These are phyloP conservation scores for Danaus chrysippus DNA, from an alignment of 2,888 invertebrate genomes.

Conservation along the genomic window DNA sequence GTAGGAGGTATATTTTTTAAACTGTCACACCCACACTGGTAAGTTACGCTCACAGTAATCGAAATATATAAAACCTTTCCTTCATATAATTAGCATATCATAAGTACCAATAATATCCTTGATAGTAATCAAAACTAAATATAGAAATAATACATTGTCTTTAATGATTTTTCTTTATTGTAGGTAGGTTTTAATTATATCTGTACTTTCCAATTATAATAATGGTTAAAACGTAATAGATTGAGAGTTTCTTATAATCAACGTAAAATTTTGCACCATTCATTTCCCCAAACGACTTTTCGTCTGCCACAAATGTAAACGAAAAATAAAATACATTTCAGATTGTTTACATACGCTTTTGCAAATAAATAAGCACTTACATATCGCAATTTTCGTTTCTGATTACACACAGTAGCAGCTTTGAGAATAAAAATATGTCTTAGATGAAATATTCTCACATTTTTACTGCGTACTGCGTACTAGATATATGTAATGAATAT, in stretches of 20 bases:
- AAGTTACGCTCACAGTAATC: background rate
- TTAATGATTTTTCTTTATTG: conserved; percentile 15
- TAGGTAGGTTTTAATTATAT: conserved; percentile 22
- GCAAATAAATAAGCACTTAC: conserved; percentile 34
- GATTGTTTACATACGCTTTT: conserved; percentile 38
- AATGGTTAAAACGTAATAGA: conserved; percentile 30
- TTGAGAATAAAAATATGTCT: conserved; percentile 14
- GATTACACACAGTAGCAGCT: conserved; percentile 35
- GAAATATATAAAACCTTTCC: background rate
- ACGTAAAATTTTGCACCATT: conserved; percentile 29
- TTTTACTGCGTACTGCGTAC: background rate
- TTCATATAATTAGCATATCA: background rate
- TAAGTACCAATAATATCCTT: background rate
- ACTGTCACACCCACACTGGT: conserved; percentile 6
- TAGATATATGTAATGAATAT: background rate
- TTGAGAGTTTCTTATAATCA: conserved; percentile 27
- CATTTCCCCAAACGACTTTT: conserved; percentile 33
- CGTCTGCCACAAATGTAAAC: conserved; percentile 34
- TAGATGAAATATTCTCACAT: background rate
- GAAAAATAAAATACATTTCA: conserved; percentile 32
- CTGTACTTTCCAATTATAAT: conserved; percentile 24
- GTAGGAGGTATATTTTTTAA: conserved; percentile 19
- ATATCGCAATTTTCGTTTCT: conserved; percentile 34
- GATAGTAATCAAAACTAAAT: background rate
- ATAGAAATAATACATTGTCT: conserved; percentile 9